Percentiles rank a stretch among this genome's conserved stretches.
phyloP scores from a whole-genome alignment of 2,888 invertebrate genomes.

The Erebia epiphron region DNA sequence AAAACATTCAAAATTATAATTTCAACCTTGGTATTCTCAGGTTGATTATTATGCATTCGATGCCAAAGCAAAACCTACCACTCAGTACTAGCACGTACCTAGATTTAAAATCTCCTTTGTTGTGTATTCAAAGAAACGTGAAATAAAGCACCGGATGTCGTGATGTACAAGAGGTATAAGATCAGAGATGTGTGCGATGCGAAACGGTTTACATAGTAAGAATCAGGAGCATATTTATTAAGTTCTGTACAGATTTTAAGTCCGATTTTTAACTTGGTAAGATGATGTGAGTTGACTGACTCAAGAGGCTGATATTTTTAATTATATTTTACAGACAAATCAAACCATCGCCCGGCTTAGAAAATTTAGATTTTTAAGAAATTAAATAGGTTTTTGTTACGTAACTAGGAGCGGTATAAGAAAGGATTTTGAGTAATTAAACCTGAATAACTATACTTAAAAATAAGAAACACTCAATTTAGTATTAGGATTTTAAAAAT shows the following conservation, averaged over 20 bases:
- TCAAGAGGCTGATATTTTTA: too few species aligned
- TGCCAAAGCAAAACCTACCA: conserved; percentile 17
- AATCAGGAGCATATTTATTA: conserved; percentile 2
- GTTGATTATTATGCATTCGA: conserved; percentile 21
- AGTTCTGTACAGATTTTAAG: neutral
- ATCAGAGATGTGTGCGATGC: conserved; percentile 58
- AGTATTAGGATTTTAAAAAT: neutral
- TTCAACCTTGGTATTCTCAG: neutral
- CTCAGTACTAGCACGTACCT: conserved; percentile 27
- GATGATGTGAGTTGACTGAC: too few species aligned
- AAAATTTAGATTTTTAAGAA: too few species aligned
- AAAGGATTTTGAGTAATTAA: too few species aligned
- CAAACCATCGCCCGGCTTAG: too few species aligned
- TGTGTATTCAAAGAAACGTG: conserved; percentile 38
- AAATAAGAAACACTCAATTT: neutral
- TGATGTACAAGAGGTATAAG: conserved; percentile 56
- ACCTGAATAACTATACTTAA: neutral
- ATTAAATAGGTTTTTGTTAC: too few species aligned
- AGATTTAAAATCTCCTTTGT: conserved; percentile 36
- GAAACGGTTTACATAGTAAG: conserved; percentile 44
- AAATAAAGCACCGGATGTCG: conserved; percentile 72
- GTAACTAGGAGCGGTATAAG: too few species aligned
- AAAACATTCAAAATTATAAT: neutral
- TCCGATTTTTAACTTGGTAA: too few species aligned
- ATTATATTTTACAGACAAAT: too few species aligned